Evolutionary conservation across 2,113 vertebrate genomes (phyloP), one percentile per base, ranked within the genome.

Genomic region (Platysteira castanea): DNA sequence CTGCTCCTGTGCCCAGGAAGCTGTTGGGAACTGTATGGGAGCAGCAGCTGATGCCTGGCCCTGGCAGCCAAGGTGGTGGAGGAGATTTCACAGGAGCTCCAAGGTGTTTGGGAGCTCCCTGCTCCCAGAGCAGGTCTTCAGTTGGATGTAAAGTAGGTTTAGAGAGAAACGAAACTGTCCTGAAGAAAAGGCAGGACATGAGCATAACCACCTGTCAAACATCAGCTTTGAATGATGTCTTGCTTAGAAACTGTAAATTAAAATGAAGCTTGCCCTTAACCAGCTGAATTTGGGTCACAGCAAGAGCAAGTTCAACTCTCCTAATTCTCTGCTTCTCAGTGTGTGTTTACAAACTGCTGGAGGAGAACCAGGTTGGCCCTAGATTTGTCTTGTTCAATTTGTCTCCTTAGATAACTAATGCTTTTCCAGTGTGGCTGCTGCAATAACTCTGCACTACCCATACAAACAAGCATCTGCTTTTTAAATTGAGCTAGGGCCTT

Each of bases 301-400:
- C 3, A 3, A 85, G 23, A 87, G 23, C 50, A 87, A 84, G 75
- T 61, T 81, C 75, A 86, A 6, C 54, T 68, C 68, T 79, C 50
- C 50, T 61, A 56, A 37, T 64, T 90, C 90, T 89, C 18, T 75
- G 49, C 56, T 86, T 77, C 87, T 77, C 52, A 26, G 47, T 60
- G 28, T 74, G 42, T 63, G 61, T 78, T 94, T 90, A 81, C 85
- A 90, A 87, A 92, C 33, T 41, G 86, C 90, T 90, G n/a, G 79
- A 68, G 85, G 85, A 93, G 93, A 81, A 93, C 64, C 59, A 90
- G 90, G 92, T 95, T 90, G 90, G 76, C 60, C 76, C 88, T 68
- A 84, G 71, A 84, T 92, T 96, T 90, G 92, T 95, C 93, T 92
- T 71, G 60, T 95, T 96, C 60, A 71, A 60, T 96, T 92, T 95